These are phyloP conservation scores for Corythoichthys intestinalis DNA, from an alignment of 2,113 vertebrate species.

Conservation along the genomic window DNA sequence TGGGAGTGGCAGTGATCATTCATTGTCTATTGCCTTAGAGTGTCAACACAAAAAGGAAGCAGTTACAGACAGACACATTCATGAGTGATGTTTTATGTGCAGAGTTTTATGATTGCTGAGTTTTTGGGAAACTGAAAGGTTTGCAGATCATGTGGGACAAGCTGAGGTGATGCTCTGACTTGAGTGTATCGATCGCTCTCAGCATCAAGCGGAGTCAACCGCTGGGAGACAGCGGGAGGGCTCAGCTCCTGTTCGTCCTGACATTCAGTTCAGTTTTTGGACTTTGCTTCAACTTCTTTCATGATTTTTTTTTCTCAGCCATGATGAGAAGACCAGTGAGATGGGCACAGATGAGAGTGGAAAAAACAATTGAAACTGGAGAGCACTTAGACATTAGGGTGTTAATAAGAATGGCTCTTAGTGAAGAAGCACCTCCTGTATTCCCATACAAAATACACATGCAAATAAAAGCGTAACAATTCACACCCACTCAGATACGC, in stretches of 20 bases:
- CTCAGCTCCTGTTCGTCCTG: constrained; percentile 13
- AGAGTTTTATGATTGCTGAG: constrained; percentile 7
- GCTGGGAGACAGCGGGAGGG: constrained; percentile 48
- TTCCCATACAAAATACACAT: constrained; percentile 49
- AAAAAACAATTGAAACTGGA: constrained; percentile 45
- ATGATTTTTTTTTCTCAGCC: constrained; percentile 37
- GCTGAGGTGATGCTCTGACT: constrained; percentile 30
- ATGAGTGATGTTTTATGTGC: not conserved
- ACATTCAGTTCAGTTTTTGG: constrained; percentile 34
- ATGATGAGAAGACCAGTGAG: constrained; percentile 36
- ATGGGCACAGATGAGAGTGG: constrained; percentile 34
- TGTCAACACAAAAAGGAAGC: constrained; percentile 15
- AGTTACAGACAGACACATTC: constrained; percentile 12
- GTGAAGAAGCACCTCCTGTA: constrained; percentile 57
- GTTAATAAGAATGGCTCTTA: constrained; percentile 72
- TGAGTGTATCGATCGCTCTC: constrained; percentile 47
- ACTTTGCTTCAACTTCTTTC: constrained; percentile 24
- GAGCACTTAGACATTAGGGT: constrained; percentile 61
- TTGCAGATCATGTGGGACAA: constrained; percentile 25
- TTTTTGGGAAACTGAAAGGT: constrained; percentile 20
- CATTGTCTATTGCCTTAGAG: not conserved
- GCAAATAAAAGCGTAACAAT: constrained; percentile 38
- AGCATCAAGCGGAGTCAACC: constrained; percentile 49
- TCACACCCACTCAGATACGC: constrained; percentile 28
- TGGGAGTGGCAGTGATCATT: not conserved